A percentile compares a stretch with the other conserved stretches of the same genome.
These are phyloP conservation scores for Fratercula arctica DNA, from an alignment of 2,797 vertebrate genomes.

Conservation along the genomic window DNA sequence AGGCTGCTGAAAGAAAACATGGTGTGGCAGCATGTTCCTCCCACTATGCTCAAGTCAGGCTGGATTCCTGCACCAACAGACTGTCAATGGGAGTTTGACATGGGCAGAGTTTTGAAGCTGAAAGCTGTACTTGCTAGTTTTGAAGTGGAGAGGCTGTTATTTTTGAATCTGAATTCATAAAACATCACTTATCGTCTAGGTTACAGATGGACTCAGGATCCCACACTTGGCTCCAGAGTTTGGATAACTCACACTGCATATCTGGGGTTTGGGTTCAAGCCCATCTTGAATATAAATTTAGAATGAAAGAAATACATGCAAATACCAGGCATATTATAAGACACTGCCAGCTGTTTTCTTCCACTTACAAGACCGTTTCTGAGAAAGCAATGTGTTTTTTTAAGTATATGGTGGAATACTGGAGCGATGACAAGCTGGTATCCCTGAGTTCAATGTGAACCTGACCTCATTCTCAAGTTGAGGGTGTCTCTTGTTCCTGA, in stretches of 20 bases:
- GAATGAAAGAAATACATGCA: conserved; percentile 54
- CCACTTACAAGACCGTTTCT: conserved; percentile 1
- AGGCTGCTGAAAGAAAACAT: background rate
- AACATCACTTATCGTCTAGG: conserved; percentile 14
- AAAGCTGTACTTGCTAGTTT: conserved; percentile 32
- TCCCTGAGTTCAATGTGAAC: conserved; percentile 38
- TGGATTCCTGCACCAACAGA: conserved; percentile 45
- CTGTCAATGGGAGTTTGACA: conserved; percentile 47
- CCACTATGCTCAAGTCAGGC: background rate
- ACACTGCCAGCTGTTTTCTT: conserved; percentile 63
- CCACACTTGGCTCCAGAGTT: conserved; percentile 47
- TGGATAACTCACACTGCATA: conserved; percentile 32
- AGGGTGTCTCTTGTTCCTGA: conserved; percentile 27
- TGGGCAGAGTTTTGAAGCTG: conserved; percentile 36
- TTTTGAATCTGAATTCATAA: conserved; percentile 49
- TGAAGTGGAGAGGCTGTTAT: conserved; percentile 42
- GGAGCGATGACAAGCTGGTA: conserved; percentile 58
- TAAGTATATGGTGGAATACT: background rate
- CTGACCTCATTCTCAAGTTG: conserved; percentile 49
- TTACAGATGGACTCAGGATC: conserved; percentile 62
- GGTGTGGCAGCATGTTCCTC: conserved; percentile 25
- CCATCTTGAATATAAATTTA: conserved; percentile 57
- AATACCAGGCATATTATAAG: conserved; percentile 51
- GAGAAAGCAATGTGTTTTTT: conserved; percentile 41
- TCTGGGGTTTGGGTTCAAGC: conserved; percentile 62